Base-by-base conservation (phyloP, 1,140 invertebrate species). In the Hylyphantes graminicola region DNA sequence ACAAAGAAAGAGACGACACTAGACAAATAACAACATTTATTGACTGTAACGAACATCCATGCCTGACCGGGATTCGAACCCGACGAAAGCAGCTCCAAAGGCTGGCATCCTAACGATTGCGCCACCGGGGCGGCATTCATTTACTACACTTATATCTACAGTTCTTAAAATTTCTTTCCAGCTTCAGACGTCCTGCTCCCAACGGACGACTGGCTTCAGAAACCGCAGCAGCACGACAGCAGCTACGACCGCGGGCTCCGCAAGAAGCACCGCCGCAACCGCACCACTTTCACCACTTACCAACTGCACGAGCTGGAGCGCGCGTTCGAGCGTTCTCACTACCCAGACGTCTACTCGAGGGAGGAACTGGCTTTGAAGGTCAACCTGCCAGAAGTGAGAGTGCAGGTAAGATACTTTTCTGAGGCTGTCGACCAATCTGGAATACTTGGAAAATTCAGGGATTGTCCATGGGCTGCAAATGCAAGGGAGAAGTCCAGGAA, bases 221-320 rank as follows among this genome's bases (percentile, higher is more conserved):
- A 5, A 55, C 51, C 15, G 11, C 51, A 12, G 72, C 50, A 74
- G 17, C n/a, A 19, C 53, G 73, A 75, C 21, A 61, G 17, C 17
- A 51, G 17, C 53, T 54, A 67, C 12, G 77, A 80, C 17, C 75
- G 75, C 65, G 85, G 87, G 48, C 85, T 87, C 3, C 96, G 96
- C 91, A 96, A 96, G 91, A 97, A 97, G 90, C 96, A 97, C 89
- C 92, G 97, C 6, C 92, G 98, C 65, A 99, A 99, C 91, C 92
- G 98, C 73, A 99, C 98, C 68, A 99, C 98, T 68, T 99, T 99
- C 91, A 99, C 98, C 65, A 99, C 98, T 54, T 99, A 97, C 91
- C 97, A 98, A 90, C 92, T 99, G 78, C 97, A 93, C 87, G 92
- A 93, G 86, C 88, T 93, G 72, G 93, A 93, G 88, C 77, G 91